These are phyloP conservation scores for Nymphalis polychloros DNA, from an alignment of 2,888 invertebrate species.

Conservation along the genomic window DNA sequence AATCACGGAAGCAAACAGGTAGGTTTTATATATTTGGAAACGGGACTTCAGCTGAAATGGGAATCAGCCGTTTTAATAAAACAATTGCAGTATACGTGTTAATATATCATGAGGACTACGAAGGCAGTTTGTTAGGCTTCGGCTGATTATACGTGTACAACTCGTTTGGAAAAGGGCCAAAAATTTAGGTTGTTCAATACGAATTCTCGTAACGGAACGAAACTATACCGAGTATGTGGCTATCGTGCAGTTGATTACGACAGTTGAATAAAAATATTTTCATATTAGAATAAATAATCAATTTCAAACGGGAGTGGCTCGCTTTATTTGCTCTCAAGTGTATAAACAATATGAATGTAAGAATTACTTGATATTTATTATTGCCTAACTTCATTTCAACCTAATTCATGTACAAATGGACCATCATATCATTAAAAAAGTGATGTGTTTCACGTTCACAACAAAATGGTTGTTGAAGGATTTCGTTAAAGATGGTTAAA, in stretches of 20 bases:
- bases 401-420: too few species aligned
- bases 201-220: slow-evolving; percentile 1
- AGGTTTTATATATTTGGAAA: not conserved
- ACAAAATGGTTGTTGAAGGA: too few species aligned
- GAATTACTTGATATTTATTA: too few species aligned
- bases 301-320: too few species aligned
- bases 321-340: too few species aligned
- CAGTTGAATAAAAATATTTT: too few species aligned
- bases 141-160: slow-evolving; percentile 17
- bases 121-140: slow-evolving; percentile 8
- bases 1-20: slow-evolving; percentile 3
- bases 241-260: slow-evolving; percentile 7
- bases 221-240: slow-evolving; percentile 1
- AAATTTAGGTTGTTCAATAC: slow-evolving; percentile 12
- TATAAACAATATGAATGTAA: too few species aligned
- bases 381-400: too few species aligned
- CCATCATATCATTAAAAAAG: too few species aligned
- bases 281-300: too few species aligned
- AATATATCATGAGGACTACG: not conserved
- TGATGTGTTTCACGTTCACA: too few species aligned
- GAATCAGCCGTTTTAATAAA: not conserved
- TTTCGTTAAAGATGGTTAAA: too few species aligned
- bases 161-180: slow-evolving; percentile 20
- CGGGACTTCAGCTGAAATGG: not conserved
- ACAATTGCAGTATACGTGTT: not conserved